Conservation (phyloP, 2,797 vertebrate species). For the Sebastes cheni region DNA sequence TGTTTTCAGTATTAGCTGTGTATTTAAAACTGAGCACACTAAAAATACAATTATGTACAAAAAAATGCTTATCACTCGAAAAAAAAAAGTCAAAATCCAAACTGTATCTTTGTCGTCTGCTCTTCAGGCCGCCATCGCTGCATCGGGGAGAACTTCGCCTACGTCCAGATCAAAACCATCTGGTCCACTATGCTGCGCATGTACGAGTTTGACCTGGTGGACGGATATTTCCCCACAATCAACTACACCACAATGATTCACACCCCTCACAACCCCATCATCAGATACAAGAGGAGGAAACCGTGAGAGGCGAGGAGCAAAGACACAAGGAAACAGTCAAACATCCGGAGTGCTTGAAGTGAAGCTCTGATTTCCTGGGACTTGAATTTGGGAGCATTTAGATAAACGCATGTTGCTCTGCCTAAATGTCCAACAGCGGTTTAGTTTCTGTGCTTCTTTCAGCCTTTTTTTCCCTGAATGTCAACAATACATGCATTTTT, state of each 20-base stretch:
- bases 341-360: background rate
- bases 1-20: background rate
- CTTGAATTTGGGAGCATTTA: conserved; percentile 23
- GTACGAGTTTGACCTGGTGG: conserved; percentile 91
- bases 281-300: conserved; percentile 89
- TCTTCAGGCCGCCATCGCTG: conserved; percentile 94
- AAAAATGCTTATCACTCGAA: no score
- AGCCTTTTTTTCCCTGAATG: background rate
- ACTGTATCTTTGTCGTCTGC: background rate
- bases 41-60: background rate
- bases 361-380: conserved; percentile 18
- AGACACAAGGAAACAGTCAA: background rate
- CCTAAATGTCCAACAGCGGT: background rate
- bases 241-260: conserved; percentile 99
- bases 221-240: conserved; percentile 92
- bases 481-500: background rate
- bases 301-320: conserved; percentile 63
- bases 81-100: background rate
- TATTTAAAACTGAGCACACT: background rate
- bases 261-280: conserved; percentile 92
- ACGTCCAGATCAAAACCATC: conserved; percentile 97
- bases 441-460: background rate
- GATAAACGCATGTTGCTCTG: conserved; percentile 13
- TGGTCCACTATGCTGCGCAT: conserved; percentile 95
- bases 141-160: conserved; percentile 98